A percentile compares a stretch with the other conserved stretches of the same genome.
These are phyloP conservation scores for Drosophila helvetica DNA, from an alignment of 2,888 invertebrate species.

Conservation along the genomic window DNA sequence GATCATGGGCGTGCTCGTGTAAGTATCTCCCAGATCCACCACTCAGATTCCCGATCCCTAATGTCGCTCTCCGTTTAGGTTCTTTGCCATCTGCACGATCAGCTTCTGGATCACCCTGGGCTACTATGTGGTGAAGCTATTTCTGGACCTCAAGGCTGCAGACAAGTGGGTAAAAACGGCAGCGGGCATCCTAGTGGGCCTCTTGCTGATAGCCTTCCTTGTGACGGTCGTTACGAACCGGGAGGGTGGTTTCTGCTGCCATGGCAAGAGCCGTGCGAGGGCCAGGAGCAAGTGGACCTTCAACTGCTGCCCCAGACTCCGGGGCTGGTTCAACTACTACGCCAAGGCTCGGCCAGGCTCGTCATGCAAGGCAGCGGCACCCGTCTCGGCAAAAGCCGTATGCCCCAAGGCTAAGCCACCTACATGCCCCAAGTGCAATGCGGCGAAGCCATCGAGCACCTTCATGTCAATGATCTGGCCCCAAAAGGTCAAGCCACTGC, in stretches of 20 bases:
- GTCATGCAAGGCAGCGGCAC: no score
- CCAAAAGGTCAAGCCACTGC: background rate
- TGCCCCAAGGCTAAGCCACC: background rate
- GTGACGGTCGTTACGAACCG: conserved; percentile 47
- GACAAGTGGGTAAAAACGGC: conserved; percentile 65
- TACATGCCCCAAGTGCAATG: no score
- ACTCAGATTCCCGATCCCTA: no score
- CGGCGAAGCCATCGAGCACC: no score
- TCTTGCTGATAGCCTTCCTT: conserved; percentile 55
- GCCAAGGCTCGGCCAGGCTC: background rate
- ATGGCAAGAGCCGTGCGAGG: background rate
- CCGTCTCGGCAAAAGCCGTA: background rate
- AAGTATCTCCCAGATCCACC: conserved; percentile 17
- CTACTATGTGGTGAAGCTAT: conserved; percentile 54
- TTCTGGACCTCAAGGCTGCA: conserved; percentile 55
- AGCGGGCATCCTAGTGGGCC: conserved; percentile 29
- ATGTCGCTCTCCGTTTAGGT: conserved; percentile 47
- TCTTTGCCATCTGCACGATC: conserved; percentile 66
- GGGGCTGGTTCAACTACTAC: background rate
- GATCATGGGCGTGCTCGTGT: conserved; percentile 54
- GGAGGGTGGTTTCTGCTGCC: conserved; percentile 5
- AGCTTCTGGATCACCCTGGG: conserved; percentile 73
- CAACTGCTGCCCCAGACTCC: background rate
- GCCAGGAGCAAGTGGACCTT: background rate
- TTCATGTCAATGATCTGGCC: no score